Conservation (phyloP, 2,888 invertebrate species). For the Crepidodera aurea region DNA sequence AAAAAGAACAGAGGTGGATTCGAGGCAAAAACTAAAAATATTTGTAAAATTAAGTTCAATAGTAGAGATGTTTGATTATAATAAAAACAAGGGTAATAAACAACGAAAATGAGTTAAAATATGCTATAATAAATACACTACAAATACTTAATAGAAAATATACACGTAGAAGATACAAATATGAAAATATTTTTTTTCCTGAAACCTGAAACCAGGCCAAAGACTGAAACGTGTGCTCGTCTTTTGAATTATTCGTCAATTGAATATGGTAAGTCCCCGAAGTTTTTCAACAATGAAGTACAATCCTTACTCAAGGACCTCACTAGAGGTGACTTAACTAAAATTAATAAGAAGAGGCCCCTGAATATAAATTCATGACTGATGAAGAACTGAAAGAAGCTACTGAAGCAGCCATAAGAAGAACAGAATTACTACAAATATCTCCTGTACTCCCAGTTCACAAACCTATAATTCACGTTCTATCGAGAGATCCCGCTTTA, state of each 20-base stretch:
- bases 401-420: constrained; percentile 66
- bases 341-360: constrained; percentile 74
- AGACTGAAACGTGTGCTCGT: constrained; percentile 39
- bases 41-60: too few relatives aligned
- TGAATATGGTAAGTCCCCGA: constrained; percentile 60
- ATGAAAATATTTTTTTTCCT: too few relatives aligned
- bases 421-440: constrained; percentile 79
- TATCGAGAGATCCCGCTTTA: constrained; percentile 81
- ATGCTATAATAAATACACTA: too few relatives aligned
- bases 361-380: constrained; percentile 82
- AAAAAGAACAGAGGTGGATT: not conserved
- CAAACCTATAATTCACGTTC: constrained; percentile 67
- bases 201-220: constrained; percentile 32
- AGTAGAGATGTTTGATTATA: too few relatives aligned
- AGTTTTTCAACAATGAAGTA: constrained; percentile 78
- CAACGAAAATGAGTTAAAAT: too few relatives aligned
- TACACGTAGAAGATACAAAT: too few relatives aligned
- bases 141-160: too few relatives aligned
- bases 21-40: too few relatives aligned
- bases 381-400: constrained; percentile 75
- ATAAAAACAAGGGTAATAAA: too few relatives aligned
- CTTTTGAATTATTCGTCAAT: constrained; percentile 46
- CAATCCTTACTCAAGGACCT: constrained; percentile 78
- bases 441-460: constrained; percentile 83
- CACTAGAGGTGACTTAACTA: constrained; percentile 76